A percentile compares a stretch with the other conserved stretches of the same genome.
These are phyloP conservation scores for Acanthopagrus latus DNA, from an alignment of 2,797 vertebrate species.

Conservation along the genomic window DNA sequence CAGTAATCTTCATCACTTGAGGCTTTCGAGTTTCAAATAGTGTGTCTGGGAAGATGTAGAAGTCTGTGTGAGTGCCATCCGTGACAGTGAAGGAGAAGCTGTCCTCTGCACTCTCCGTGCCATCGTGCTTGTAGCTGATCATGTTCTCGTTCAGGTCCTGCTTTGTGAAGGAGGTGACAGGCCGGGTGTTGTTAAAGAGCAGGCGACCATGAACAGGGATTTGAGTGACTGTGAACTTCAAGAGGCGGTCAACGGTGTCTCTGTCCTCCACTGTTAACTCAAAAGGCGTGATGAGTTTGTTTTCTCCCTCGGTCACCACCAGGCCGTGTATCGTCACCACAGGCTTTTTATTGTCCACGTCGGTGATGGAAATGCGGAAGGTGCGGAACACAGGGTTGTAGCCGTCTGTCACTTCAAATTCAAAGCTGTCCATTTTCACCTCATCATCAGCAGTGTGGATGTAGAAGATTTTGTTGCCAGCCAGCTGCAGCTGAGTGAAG, in stretches of 20 bases:
- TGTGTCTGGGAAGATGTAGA: slow-evolving; percentile 95
- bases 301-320: slow-evolving; percentile 90
- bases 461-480: slow-evolving; percentile 97
- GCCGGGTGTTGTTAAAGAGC: slow-evolving; percentile 89
- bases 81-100: slow-evolving; percentile 97
- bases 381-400: slow-evolving; percentile 97
- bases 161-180: slow-evolving; percentile 91
- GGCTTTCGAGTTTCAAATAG: slow-evolving; percentile 92
- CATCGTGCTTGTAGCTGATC: slow-evolving; percentile 96
- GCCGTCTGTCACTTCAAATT: slow-evolving; percentile 97
- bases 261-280: slow-evolving; percentile 95
- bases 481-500: slow-evolving; percentile 95
- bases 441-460: slow-evolving; percentile 96
- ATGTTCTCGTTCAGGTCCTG: slow-evolving; percentile 97
- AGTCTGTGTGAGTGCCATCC: slow-evolving; percentile 95
- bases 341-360: slow-evolving; percentile 97
- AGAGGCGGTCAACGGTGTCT: slow-evolving; percentile 89
- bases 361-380: slow-evolving; percentile 94
- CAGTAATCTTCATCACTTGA: slow-evolving; percentile 92
- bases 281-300: slow-evolving; percentile 95
- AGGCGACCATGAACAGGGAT: slow-evolving; percentile 92
- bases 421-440: slow-evolving; percentile 98
- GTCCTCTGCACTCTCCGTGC: slow-evolving; percentile 90
- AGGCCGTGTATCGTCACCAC: slow-evolving; percentile 92
- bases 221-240: slow-evolving; percentile 93